Evolutionary conservation across 2,888 invertebrate species (phyloP), one percentile per base, ranked within the genome.

Genomic region (Pristionchus exspectatus): DNA sequence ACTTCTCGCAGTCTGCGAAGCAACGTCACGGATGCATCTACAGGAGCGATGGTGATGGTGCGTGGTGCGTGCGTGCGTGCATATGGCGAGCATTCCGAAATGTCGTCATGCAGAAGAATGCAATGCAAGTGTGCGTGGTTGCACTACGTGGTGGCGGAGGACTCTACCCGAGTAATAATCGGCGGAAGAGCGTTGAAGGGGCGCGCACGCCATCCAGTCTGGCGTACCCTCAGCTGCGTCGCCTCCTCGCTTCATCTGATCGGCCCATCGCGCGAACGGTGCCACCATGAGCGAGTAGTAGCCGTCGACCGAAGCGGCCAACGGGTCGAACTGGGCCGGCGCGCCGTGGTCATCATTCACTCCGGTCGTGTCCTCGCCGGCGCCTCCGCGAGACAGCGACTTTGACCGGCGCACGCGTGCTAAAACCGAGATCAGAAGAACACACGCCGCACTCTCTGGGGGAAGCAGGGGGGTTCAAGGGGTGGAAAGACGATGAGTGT

Each of bases 231-330:
- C 72, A 74, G 90, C 90, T 56, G n/a, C 88, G 10, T 50, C 56
- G 4, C 18, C 59, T 14, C 56, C 33, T 27, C 30, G 24, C 86
- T 66, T 86, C 91, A 93, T 90, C 85, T 92, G 90, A 74, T 93
- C 93, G 86, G 92, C 92, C 94, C 94, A 94, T 77, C 94, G 92
- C 86, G 93, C 92, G 87, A 94, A 90, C 27, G 94, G 94, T 87
- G 94, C 94, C 91, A 94, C 92, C 94, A 94, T 93, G 81, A 94
- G 91, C 38, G 91, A 91, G 89, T 93, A 93, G 91, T 74, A 50
- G 21, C 88, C 88, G 24, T 94, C 94, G 89, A 44, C 54, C 16
- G 90, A 85, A 4, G 74, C 59, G 14, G 66, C 56, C 12, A 74
- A 54, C 2, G 27, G 87, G 44, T 44, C 81, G 38, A 66, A 50